Evolutionary conservation across 2,888 invertebrate species (phyloP).

Genomic region (Catocala sponsa): DNA sequence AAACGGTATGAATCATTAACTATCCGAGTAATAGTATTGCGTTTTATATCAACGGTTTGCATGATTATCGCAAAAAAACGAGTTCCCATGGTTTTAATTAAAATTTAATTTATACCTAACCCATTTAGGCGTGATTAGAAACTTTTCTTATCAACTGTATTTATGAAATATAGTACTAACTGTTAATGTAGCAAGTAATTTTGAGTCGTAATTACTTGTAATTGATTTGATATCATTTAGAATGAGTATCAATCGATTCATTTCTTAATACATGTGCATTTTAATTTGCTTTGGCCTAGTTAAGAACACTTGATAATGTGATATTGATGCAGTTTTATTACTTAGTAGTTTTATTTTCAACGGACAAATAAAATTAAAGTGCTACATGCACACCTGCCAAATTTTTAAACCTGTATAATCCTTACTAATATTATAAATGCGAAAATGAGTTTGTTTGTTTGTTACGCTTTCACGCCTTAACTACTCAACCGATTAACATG

Average conservation of each 20-base stretch:
- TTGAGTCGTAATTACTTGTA: constrained; percentile 1
- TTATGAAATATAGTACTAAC: background rate
- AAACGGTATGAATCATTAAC: too few relatives aligned
- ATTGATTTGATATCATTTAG: constrained; percentile 3
- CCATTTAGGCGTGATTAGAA: constrained; percentile 7
- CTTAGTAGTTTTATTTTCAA: too few relatives aligned
- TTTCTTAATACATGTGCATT: constrained; percentile 1
- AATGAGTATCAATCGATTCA: background rate
- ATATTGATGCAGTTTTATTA: too few relatives aligned
- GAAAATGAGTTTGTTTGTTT: too few relatives aligned
- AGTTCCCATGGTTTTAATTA: constrained; percentile 3
- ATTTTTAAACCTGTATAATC: too few relatives aligned
- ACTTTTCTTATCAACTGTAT: background rate
- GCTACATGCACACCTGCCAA: too few relatives aligned
- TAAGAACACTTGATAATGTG: background rate
- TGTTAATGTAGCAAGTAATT: background rate
- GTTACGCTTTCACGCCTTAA: too few relatives aligned
- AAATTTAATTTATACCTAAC: background rate
- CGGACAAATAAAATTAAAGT: too few relatives aligned
- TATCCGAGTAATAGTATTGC: too few relatives aligned
- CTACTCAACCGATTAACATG: too few relatives aligned
- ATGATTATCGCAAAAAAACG: constrained; percentile 3
- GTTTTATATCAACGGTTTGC: background rate
- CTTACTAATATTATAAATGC: too few relatives aligned
- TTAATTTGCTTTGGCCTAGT: constrained; percentile 6